Percentiles rank a stretch among this genome's conserved stretches.
Evolutionary conservation across 2,888 invertebrate species (phyloP).

Genomic region (Volucella inflata): DNA sequence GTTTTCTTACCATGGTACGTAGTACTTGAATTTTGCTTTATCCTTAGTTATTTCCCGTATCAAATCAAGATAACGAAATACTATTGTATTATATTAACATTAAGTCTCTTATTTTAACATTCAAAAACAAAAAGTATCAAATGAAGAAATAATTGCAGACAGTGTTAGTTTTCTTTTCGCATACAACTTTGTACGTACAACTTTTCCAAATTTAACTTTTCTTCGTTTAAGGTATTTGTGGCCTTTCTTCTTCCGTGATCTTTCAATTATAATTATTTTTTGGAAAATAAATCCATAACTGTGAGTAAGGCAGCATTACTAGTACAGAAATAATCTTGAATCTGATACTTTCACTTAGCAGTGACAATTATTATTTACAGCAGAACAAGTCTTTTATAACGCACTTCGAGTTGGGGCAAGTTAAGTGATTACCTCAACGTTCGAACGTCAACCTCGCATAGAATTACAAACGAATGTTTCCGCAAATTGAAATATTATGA

Average conservation of each 20-base stretch:
- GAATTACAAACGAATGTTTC: conserved; percentile 29
- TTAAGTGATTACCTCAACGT: conserved; percentile 19
- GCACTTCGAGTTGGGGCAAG: conserved; percentile 31
- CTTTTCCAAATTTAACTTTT: conserved; percentile 22
- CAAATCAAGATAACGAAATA: no score
- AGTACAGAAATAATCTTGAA: background rate
- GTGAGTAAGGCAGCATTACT: background rate
- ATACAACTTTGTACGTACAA: conserved; percentile 3
- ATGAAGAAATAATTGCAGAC: conserved; percentile 15
- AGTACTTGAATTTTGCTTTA: no score
- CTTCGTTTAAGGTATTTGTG: conserved; percentile 6
- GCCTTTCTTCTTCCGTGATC: conserved; percentile 59
- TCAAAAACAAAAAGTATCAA: no score
- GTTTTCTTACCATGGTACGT: no score
- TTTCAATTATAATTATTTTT: conserved; percentile 49
- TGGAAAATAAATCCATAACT: conserved; percentile 53
- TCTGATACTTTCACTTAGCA: conserved; percentile 51
- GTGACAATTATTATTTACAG: conserved; percentile 16
- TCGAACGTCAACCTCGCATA: conserved; percentile 20
- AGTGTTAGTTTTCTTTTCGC: background rate
- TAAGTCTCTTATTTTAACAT: no score
- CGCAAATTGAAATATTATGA: conserved; percentile 32
- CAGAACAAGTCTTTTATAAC: conserved; percentile 37
- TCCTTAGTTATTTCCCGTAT: no score
- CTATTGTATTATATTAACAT: no score